These are phyloP conservation scores for rabbit (Oryctolagus cuniculus) DNA, from an alignment of 2,113 vertebrate genomes.

Conservation along the genomic window DNA sequence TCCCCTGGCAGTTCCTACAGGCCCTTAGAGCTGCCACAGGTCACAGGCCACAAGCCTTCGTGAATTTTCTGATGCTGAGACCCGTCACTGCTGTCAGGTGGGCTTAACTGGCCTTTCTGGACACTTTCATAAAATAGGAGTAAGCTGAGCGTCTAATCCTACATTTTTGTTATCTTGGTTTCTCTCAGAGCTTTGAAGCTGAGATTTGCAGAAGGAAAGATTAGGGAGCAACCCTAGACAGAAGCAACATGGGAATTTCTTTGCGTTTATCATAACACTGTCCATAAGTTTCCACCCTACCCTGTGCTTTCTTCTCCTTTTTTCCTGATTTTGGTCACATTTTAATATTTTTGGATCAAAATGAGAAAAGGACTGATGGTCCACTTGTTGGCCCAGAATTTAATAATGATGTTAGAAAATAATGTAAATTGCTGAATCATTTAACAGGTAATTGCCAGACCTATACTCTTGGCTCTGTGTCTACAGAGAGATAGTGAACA, in stretches of 20 bases:
- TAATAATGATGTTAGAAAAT: constrained; percentile 37
- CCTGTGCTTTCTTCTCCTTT: not conserved
- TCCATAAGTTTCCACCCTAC: not conserved
- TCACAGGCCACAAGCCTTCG: constrained; percentile 60
- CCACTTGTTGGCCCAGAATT: constrained; percentile 27
- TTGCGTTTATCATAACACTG: constrained; percentile 48
- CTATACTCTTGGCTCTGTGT: not conserved
- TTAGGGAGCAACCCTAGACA: constrained; percentile 56
- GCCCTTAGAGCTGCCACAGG: constrained; percentile 26
- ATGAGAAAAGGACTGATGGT: not conserved
- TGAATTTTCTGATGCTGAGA: constrained; percentile 53
- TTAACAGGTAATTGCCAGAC: constrained; percentile 15
- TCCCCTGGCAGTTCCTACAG: constrained; percentile 1
- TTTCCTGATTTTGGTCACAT: not conserved
- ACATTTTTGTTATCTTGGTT: constrained; percentile 12
- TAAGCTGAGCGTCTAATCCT: constrained; percentile 66
- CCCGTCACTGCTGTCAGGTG: constrained; percentile 52
- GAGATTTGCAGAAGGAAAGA: constrained; percentile 52
- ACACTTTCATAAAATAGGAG: constrained; percentile 73
- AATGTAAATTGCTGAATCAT: constrained; percentile 4
- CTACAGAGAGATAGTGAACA: not conserved
- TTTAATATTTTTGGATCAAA: constrained; percentile 41
- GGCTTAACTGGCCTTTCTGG: constrained; percentile 67
- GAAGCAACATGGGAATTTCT: constrained; percentile 33
- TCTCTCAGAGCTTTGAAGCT: constrained; percentile 68